Evolutionary conservation across 1,140 invertebrate genomes (phyloP), one percentile per base, ranked within the genome.

Genomic region (Rhizoglyphus robini): DNA sequence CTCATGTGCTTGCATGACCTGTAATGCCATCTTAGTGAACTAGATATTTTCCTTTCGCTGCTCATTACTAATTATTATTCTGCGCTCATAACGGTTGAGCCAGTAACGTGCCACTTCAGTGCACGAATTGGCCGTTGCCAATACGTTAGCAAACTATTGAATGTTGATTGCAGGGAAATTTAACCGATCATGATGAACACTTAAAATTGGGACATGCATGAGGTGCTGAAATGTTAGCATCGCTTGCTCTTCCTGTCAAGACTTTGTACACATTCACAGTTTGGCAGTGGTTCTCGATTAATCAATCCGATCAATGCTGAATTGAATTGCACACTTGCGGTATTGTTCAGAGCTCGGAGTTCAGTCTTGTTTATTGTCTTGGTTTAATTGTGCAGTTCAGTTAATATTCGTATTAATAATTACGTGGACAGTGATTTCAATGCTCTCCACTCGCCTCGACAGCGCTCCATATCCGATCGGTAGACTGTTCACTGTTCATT

Each of bases 131-230:
- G 15, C n/a, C n/a, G n/a, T n/a, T n/a, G n/a, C n/a, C n/a, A 8
- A 54, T 8, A 54, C 51, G 51, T 8, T 54, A 54, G 51, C 51
- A 54, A 54, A 32, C 51, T 54, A 23, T 32, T 54, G 51, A 54
- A 54, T 54, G 41, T 15, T 15, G 15, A 46, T 15, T 23, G 23
- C 15, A 15, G 41, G 41, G 15, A 46, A 54, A 54, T 54, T 54
- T 8, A 20, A 11, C 20, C 51, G 51, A 54, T 32, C 23, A 32
- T 54, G 51, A 25, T 54, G 23, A 23, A 11, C 51, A 32, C 51
- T 54, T 32, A 20, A 23, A 25, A 23, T 54, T 54, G 8, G 51
- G 31, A 23, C 51, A 54, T 32, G n/a, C n/a, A n/a, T n/a, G n/a
- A n/a, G n/a, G n/a, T n/a, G n/a, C n/a, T n/a, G n/a, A n/a, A n/a